Evolutionary conservation across 2,888 invertebrate species (phyloP), one percentile per base, ranked within the genome.

Genomic region (Reticulitermes lucifugus): DNA sequence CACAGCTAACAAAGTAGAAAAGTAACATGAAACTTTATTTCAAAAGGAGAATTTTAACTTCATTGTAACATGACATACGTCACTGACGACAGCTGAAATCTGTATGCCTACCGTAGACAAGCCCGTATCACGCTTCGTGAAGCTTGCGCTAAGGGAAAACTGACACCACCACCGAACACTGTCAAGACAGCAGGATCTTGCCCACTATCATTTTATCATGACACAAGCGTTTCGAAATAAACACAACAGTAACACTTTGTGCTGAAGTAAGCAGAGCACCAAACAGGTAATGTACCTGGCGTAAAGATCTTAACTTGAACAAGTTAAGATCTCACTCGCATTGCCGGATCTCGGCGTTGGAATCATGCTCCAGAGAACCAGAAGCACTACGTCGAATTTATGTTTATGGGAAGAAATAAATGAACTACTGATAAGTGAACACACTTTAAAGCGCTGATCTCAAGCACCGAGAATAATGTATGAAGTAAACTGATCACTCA

Each of bases 201-300:
- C 25, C 71, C 35, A 71, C 29, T 29, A 71, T 35, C 71, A 1
- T 71, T 25, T 35, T 71, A 71, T 29, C 71, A 35, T 35, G 71
- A 71, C 71, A 71, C 29, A 71, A 71, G 25, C 7, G 35, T 35
- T 71, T 71, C 71, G 18, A 71, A 71, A 71, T 71, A 71, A 71
- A 71, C 12, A 7, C 60, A 21, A 18, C 60, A 60, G 14, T 22
- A 21, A 60, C 60, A n/a, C 60, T 60, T n/a, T 21, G 21, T 21
- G 60, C 29, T 25, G 29, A 71, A 29, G 71, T 29, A 71, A 71
- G 25, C 71, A 12, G 9, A 12, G 46, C 9, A 12, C 46, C 46
- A 46, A 46, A 46, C 9, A 71, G 71, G 25, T 29, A 71, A 71
- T 29, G 7, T 29, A 71, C 9, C 29, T 18, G 25, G 71, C 71